Conservation (phyloP, 1,140 invertebrate genomes). For the Aphelenchoides avenae region DNA sequence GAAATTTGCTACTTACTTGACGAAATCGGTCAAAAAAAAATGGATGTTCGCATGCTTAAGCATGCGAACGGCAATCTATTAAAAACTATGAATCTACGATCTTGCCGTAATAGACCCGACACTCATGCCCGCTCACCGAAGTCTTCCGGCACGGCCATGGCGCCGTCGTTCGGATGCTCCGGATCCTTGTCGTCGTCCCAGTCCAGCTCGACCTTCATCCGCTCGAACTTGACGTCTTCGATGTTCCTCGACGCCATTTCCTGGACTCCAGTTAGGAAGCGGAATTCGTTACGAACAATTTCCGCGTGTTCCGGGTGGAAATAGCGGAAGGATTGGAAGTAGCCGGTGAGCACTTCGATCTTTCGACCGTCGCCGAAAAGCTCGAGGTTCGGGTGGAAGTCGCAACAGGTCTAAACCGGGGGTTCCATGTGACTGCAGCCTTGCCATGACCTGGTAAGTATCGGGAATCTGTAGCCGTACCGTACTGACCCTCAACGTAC, state of each 20-base stretch:
- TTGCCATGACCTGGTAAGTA: too few species aligned
- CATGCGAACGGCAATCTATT: too few species aligned
- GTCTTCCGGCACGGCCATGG: background rate
- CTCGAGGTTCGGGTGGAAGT: constrained; percentile 2
- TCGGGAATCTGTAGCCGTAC: too few species aligned
- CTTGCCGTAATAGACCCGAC: background rate
- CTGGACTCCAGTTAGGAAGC: constrained; percentile 17
- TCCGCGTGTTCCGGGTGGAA: constrained; percentile 14
- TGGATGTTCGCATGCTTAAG: too few species aligned
- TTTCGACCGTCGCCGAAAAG: constrained; percentile 11
- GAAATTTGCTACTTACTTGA: too few species aligned
- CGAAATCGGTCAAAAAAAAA: too few species aligned
- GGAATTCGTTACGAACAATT: constrained; percentile 14
- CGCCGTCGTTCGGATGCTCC: background rate
- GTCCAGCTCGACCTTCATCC: background rate
- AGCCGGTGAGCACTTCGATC: constrained; percentile 27
- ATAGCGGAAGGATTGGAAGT: constrained; percentile 40
- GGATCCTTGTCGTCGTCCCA: background rate
- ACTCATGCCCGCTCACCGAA: background rate
- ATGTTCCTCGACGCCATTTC: constrained; percentile 4
- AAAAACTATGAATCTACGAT: background rate
- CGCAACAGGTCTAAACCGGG: constrained; percentile 14
- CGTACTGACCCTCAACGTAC: too few species aligned
- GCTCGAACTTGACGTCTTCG: background rate
- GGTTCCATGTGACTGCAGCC: background rate